These are phyloP conservation scores for Promerops cafer DNA, from an alignment of 2,113 vertebrate genomes.

Conservation along the genomic window DNA sequence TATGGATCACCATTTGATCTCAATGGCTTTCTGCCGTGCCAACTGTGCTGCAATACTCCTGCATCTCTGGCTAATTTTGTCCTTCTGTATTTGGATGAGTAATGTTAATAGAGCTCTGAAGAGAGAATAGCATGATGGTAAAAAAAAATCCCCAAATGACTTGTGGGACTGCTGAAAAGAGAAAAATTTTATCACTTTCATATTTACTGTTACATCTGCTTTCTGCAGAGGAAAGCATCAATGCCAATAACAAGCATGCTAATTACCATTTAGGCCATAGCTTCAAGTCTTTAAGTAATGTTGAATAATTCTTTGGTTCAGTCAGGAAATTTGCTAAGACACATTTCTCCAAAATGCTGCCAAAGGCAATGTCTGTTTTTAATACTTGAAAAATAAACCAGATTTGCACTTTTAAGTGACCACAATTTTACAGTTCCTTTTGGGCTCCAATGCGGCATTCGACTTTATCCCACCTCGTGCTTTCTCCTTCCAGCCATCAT, in stretches of 20 bases:
- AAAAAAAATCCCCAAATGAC: not conserved
- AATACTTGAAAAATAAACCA: slow-evolving; percentile 77
- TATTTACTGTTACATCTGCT: slow-evolving; percentile 56
- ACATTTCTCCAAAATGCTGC: slow-evolving; percentile 72
- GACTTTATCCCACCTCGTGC: slow-evolving; percentile 23
- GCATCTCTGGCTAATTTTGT: not conserved
- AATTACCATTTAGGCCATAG: slow-evolving; percentile 69
- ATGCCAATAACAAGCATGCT: slow-evolving; percentile 70
- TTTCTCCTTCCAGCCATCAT: not conserved
- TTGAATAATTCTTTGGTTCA: slow-evolving; percentile 66
- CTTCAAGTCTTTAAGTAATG: slow-evolving; percentile 73
- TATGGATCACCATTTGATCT: not conserved
- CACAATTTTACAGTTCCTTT: slow-evolving; percentile 68
- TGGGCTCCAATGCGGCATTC: not conserved
- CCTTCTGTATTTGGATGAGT: not conserved
- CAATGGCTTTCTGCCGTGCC: not conserved
- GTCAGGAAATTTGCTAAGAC: slow-evolving; percentile 75
- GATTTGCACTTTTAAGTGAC: slow-evolving; percentile 74
- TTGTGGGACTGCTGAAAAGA: slow-evolving; percentile 30
- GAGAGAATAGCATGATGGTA: not conserved
- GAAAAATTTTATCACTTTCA: slow-evolving; percentile 59
- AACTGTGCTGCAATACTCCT: not conserved
- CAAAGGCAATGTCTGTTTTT: slow-evolving; percentile 77
- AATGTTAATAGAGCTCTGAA: not conserved
- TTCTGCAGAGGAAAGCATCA: slow-evolving; percentile 51